Evolutionary conservation across 2,797 vertebrate species (phyloP).

Genomic region (Dallia pectoralis): DNA sequence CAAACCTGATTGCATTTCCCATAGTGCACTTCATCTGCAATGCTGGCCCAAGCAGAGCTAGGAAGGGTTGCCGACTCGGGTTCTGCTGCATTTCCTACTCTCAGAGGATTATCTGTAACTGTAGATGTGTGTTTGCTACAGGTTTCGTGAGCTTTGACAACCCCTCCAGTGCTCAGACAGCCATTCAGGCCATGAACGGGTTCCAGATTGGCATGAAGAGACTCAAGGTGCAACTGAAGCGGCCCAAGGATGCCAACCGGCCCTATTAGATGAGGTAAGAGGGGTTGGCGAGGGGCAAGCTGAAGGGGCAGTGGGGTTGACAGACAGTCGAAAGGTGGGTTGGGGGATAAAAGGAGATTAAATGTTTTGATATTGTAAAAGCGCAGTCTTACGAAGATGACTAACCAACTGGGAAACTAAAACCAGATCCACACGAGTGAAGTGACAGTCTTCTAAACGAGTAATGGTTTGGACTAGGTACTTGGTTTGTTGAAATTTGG

Average conservation of each 20-base stretch:
- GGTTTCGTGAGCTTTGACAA: constrained; percentile 99
- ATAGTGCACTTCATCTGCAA: background rate
- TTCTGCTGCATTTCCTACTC: background rate
- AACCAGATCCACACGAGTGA: constrained; percentile 60
- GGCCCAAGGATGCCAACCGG: constrained; percentile 97
- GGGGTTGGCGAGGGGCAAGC: background rate
- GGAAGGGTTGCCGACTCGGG: background rate
- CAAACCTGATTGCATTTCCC: background rate
- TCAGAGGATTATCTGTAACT: background rate
- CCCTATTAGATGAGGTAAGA: constrained; percentile 81
- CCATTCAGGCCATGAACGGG: constrained; percentile 99
- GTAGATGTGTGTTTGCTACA: constrained; percentile 29
- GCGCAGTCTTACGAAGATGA: constrained; percentile 42
- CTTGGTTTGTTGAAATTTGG: constrained; percentile 38
- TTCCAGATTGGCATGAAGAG: constrained; percentile 99
- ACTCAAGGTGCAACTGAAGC: constrained; percentile 98
- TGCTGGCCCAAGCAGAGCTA: background rate
- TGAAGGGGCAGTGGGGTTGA: constrained; percentile 26
- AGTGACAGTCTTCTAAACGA: constrained; percentile 33
- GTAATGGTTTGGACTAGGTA: constrained; percentile 33
- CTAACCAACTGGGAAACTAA: constrained; percentile 51
- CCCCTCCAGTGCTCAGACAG: constrained; percentile 96
- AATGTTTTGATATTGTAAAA: constrained; percentile 39
- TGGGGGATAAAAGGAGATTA: constrained; percentile 43
- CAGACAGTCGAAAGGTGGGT: constrained; percentile 47